These are phyloP conservation scores for Papilio polyxenes DNA, from an alignment of 1,140 invertebrate species.

Conservation along the genomic window DNA sequence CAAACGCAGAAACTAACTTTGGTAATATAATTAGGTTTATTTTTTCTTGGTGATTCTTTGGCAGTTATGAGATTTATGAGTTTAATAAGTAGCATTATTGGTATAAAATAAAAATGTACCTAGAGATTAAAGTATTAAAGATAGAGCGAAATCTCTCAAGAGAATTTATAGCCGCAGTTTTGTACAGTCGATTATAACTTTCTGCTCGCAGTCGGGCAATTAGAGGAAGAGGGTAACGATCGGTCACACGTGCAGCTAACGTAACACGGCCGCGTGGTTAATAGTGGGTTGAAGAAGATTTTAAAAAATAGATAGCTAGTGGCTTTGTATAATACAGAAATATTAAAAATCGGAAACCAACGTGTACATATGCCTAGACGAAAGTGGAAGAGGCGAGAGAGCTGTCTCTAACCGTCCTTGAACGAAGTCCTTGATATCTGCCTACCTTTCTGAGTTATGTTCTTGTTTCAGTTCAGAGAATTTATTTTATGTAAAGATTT, in stretches of 20 bases:
- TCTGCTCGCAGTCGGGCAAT: conserved; percentile 1
- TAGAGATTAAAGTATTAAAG: not conserved
- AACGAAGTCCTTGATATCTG: too few relatives aligned
- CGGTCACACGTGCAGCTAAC: conserved; percentile 10
- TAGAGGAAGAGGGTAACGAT: conserved; percentile 1
- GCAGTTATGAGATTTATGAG: not conserved
- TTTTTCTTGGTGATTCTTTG: too few relatives aligned
- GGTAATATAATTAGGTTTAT: too few relatives aligned
- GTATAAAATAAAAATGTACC: not conserved
- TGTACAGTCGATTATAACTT: not conserved
- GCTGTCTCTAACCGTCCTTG: too few relatives aligned
- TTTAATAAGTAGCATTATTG: not conserved
- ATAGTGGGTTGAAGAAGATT: not conserved
- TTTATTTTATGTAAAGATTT: too few relatives aligned
- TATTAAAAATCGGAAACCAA: too few relatives aligned
- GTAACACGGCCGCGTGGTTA: not conserved
- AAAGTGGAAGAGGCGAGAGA: too few relatives aligned
- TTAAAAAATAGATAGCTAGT: not conserved
- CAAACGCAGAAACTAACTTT: too few relatives aligned
- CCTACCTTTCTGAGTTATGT: too few relatives aligned
- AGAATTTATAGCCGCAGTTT: not conserved
- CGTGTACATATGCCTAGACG: too few relatives aligned
- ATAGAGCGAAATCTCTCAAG: not conserved
- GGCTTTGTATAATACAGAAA: too few relatives aligned
- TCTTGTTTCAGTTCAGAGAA: too few relatives aligned